These are phyloP conservation scores for Meiosimyza decipiens DNA, from an alignment of 2,888 invertebrate genomes.

Conservation along the genomic window DNA sequence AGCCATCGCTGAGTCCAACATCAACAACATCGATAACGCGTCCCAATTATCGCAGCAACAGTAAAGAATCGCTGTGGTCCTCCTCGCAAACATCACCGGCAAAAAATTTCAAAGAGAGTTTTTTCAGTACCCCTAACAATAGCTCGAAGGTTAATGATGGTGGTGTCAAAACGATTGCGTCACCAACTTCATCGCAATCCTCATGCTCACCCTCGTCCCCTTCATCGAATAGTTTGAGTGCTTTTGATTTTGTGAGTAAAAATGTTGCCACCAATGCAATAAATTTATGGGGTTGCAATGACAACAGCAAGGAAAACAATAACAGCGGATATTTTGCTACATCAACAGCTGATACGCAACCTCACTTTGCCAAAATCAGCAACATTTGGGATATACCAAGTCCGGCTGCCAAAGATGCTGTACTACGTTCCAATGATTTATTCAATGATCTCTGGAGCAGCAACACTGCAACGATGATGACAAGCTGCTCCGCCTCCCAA, in stretches of 20 bases:
- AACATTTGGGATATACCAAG: slow-evolving; percentile 63
- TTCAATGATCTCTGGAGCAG: slow-evolving; percentile 64
- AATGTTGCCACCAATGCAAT: background rate
- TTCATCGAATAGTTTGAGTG: slow-evolving; percentile 26
- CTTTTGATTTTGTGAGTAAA: slow-evolving; percentile 30
- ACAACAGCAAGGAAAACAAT: slow-evolving; percentile 34
- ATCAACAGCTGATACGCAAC: slow-evolving; percentile 20
- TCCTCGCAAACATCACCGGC: slow-evolving; percentile 62
- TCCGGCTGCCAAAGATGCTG: slow-evolving; percentile 40
- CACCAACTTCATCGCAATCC: slow-evolving; percentile 52
- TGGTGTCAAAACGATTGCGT: slow-evolving; percentile 48
- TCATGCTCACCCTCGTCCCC: slow-evolving; percentile 53
- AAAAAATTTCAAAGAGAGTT: slow-evolving; percentile 58
- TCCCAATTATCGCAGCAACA: slow-evolving; percentile 59
- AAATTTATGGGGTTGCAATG: slow-evolving; percentile 11
- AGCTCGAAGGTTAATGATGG: slow-evolving; percentile 35
- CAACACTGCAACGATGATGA: slow-evolving; percentile 11
- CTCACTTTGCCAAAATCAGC: slow-evolving; percentile 57
- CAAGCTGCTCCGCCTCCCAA: slow-evolving; percentile 21
- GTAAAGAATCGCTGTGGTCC: slow-evolving; percentile 66
- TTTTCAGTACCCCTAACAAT: slow-evolving; percentile 41
- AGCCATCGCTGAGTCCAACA: slow-evolving; percentile 64
- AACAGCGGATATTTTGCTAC: slow-evolving; percentile 41
- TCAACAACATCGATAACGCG: slow-evolving; percentile 50
- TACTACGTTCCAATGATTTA: slow-evolving; percentile 51